Evolutionary conservation across 2,888 invertebrate genomes (phyloP).

Genomic region (Cataglyphis rosenhaueri): DNA sequence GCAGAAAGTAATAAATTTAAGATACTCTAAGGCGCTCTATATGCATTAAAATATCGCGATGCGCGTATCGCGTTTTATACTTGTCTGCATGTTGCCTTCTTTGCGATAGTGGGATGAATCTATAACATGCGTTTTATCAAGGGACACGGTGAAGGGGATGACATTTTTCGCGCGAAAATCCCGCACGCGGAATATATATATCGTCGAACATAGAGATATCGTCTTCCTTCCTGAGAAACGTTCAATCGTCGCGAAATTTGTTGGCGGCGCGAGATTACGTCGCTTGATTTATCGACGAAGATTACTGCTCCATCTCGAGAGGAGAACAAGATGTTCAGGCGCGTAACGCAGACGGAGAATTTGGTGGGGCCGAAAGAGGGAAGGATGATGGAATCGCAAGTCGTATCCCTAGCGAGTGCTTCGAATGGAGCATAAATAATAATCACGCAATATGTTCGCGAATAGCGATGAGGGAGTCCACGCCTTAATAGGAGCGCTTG

Average conservation of each 20-base stretch:
- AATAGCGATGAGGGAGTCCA: conserved; percentile 44
- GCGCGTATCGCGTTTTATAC: conserved; percentile 16
- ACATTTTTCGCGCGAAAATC: conserved; percentile 22
- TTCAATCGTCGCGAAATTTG: conserved; percentile 72
- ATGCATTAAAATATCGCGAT: conserved; percentile 22
- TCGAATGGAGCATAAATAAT: conserved; percentile 71
- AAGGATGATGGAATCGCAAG: conserved; percentile 51
- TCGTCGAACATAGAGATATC: conserved; percentile 38
- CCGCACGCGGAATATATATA: conserved; percentile 34
- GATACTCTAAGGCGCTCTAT: background rate
- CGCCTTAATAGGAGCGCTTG: conserved; percentile 67
- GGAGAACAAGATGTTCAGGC: conserved; percentile 35
- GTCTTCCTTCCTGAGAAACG: conserved; percentile 53
- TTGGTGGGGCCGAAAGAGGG: conserved; percentile 15
- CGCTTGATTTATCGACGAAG: conserved; percentile 75
- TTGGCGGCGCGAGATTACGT: conserved; percentile 71
- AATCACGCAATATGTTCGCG: conserved; percentile 69
- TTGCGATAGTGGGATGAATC: conserved; percentile 20
- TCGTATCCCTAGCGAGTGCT: conserved; percentile 56
- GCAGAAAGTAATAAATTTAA: conserved; percentile 9
- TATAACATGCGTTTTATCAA: conserved; percentile 42
- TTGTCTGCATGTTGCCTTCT: background rate
- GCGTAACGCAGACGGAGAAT: conserved; percentile 25
- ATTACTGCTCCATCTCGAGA: conserved; percentile 62
- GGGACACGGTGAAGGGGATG: background rate